Percentiles rank a stretch among this genome's conserved stretches.
Conservation (phyloP, 1,140 invertebrate species). For the Diuraphis noxia region DNA sequence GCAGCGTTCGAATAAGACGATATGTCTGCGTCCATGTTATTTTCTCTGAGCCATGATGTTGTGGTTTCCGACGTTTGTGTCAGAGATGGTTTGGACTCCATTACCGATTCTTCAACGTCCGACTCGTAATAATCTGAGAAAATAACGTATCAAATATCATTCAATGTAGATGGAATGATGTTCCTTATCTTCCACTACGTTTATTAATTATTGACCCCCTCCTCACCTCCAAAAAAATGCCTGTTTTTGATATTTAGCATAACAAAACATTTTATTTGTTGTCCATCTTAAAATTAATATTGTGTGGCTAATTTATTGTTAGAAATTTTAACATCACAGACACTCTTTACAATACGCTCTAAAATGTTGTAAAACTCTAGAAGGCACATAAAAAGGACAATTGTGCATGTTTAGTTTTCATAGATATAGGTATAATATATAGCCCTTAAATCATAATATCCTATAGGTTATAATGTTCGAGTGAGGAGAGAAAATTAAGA, state of each 20-base stretch:
- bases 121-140: constrained; percentile 62
- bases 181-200: neutral
- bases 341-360: neutral
- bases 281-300: neutral
- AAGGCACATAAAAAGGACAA: too few relatives aligned
- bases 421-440: too few relatives aligned
- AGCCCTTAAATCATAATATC: neutral
- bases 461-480: neutral
- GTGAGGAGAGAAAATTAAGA: neutral
- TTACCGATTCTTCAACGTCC: constrained; percentile 53
- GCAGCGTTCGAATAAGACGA: constrained; percentile 81
- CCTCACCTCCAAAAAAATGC: too few relatives aligned
- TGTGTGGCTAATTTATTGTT: neutral
- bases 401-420: too few relatives aligned
- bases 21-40: constrained; percentile 91
- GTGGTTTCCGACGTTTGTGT: constrained; percentile 86
- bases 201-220: neutral
- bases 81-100: constrained; percentile 63
- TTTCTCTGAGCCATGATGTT: constrained; percentile 88
- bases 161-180: neutral
- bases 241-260: neutral
- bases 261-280: neutral
- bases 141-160: neutral
- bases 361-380: neutral
- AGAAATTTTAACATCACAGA: neutral